Evolutionary conservation across 2,113 vertebrate genomes (phyloP).

Genomic region (Eira barbara): DNA sequence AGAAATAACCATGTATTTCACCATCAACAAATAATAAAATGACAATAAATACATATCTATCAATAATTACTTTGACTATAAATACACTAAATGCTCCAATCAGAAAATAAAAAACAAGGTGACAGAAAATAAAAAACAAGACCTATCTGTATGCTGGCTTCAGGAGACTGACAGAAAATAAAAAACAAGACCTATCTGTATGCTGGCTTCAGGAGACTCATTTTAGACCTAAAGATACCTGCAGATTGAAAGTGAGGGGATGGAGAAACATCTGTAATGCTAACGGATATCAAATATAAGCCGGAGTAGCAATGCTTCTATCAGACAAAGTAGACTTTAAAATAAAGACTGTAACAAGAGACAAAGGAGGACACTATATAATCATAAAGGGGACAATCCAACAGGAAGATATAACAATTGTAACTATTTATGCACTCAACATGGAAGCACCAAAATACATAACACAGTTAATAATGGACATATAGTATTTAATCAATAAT

Average conservation of each 20-base stretch:
- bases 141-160: background rate
- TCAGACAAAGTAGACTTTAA: background rate
- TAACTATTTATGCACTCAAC: background rate
- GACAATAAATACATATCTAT: background rate
- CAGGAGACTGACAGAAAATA: background rate
- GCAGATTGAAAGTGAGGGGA: background rate
- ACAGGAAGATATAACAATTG: background rate
- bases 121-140: background rate
- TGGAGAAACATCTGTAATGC: background rate
- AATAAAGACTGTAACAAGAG: background rate
- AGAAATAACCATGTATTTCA: background rate
- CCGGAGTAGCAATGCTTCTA: background rate
- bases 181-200: background rate
- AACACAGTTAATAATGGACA: background rate
- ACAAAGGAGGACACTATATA: background rate
- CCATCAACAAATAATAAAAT: background rate
- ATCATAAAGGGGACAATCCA: background rate
- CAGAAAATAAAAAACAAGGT: background rate
- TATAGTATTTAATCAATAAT: background rate
- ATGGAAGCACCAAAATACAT: background rate
- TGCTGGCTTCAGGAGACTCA: background rate
- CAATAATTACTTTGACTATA: background rate
- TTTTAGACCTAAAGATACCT: background rate
- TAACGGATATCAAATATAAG: background rate
- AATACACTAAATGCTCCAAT: background rate